Conservation (phyloP, 2,888 invertebrate species). For the Andrena marginata region DNA sequence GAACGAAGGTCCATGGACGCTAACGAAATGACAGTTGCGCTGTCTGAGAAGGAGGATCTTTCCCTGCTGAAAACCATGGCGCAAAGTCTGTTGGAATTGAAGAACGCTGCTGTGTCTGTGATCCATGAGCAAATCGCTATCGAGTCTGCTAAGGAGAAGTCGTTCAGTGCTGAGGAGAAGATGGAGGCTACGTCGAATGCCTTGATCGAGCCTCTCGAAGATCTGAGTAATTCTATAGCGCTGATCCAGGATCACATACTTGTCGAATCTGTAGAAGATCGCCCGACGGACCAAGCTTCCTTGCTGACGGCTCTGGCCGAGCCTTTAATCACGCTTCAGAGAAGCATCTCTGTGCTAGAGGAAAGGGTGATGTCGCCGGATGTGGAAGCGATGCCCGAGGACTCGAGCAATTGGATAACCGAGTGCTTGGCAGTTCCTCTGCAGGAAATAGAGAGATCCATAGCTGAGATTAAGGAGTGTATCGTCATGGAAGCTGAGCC, state of each 20-base stretch:
- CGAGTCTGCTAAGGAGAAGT: conserved; percentile 67
- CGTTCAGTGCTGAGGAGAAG: conserved; percentile 25
- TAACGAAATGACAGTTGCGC: conserved; percentile 52
- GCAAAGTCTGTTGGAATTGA: conserved; percentile 79
- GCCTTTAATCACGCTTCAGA: conserved; percentile 76
- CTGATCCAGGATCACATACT: conserved; percentile 80
- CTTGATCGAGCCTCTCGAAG: conserved; percentile 85
- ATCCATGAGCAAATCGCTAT: conserved; percentile 79
- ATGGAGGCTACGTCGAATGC: conserved; percentile 86
- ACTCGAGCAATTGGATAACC: conserved; percentile 64
- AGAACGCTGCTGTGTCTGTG: conserved; percentile 77
- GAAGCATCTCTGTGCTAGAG: conserved; percentile 74
- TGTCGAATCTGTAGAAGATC: conserved; percentile 77
- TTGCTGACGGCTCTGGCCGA: conserved; percentile 72
- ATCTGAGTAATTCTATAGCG: conserved; percentile 83
- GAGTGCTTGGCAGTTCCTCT: conserved; percentile 75
- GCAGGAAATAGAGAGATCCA: conserved; percentile 75
- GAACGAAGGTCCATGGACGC: conserved; percentile 72
- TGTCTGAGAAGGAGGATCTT: conserved; percentile 72
- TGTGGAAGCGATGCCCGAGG: conserved; percentile 79
- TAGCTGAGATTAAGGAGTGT: conserved; percentile 73
- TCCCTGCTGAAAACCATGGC: conserved; percentile 77
- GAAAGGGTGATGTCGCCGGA: conserved; percentile 76
- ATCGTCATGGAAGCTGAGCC: conserved; percentile 54
- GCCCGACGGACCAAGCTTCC: conserved; percentile 47